phyloP scores from a whole-genome alignment of 1,140 invertebrate genomes.

The Laupala kohalensis region DNA sequence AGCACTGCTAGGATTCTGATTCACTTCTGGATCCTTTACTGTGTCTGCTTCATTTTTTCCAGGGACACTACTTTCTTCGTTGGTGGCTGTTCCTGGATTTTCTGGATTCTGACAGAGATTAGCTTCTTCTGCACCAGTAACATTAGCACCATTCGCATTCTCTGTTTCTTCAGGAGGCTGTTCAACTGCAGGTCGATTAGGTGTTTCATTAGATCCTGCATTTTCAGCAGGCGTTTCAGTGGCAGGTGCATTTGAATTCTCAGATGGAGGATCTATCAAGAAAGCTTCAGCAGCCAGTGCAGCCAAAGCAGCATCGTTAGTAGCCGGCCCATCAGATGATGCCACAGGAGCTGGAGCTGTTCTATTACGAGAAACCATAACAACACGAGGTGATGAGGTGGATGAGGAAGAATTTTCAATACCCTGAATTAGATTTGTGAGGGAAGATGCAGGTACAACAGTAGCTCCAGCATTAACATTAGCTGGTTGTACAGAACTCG shows the following conservation, averaged over 20 bases:
- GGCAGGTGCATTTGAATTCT: neutral
- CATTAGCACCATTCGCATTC: neutral
- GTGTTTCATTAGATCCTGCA: neutral
- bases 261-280: conserved; percentile 36
- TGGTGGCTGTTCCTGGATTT: neutral
- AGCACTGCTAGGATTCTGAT: neutral
- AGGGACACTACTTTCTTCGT: neutral
- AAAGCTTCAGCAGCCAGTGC: conserved; percentile 50
- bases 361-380: neutral
- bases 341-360: conserved; percentile 17
- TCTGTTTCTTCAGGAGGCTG: neutral
- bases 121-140: neutral
- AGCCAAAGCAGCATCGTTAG: conserved; percentile 48
- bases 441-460: neutral
- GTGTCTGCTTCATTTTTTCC: neutral
- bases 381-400: neutral
- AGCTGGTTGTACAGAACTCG: neutral
- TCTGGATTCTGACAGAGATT: neutral
- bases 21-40: neutral
- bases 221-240: conserved; percentile 13
- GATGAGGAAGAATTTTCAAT: neutral
- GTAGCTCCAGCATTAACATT: neutral
- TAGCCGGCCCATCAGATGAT: conserved; percentile 42
- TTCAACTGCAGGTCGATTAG: neutral
- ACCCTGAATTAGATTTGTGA: neutral